phyloP scores from a whole-genome alignment of 2,797 vertebrate genomes.

The Gadopsis marmoratus region DNA sequence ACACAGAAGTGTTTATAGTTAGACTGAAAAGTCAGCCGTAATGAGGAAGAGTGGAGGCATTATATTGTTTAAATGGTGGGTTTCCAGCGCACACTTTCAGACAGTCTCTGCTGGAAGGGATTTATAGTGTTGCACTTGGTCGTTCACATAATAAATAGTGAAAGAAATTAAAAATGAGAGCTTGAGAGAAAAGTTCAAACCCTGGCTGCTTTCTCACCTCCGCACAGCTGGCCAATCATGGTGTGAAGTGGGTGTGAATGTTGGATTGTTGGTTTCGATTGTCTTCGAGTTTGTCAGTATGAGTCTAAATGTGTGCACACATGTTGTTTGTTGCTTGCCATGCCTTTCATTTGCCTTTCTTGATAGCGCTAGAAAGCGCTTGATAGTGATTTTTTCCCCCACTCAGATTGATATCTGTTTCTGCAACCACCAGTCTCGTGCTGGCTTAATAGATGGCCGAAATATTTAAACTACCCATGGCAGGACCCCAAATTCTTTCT shows the following conservation, averaged over 20 bases:
- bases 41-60: not conserved
- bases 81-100: not conserved
- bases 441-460: constrained; percentile 63
- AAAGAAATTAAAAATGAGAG: not conserved
- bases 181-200: not conserved
- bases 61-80: not conserved
- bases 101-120: not conserved
- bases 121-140: not conserved
- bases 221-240: not conserved
- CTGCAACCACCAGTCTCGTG: constrained; percentile 42
- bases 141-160: not conserved
- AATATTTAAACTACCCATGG: constrained; percentile 62
- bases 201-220: not conserved
- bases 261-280: not conserved
- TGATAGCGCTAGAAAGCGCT: not conserved
- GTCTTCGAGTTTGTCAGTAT: not conserved
- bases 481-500: constrained; percentile 65
- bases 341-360: constrained; percentile 28
- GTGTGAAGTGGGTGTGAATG: not conserved
- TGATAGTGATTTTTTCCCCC: constrained; percentile 10
- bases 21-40: not conserved
- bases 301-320: not conserved
- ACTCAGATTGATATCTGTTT: constrained; percentile 55
- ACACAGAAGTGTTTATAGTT: not conserved
- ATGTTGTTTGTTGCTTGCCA: not conserved